Evolutionary conservation across 2,113 vertebrate species (phyloP), one percentile per base, ranked within the genome.

Genomic region (Nerophis ophidion): DNA sequence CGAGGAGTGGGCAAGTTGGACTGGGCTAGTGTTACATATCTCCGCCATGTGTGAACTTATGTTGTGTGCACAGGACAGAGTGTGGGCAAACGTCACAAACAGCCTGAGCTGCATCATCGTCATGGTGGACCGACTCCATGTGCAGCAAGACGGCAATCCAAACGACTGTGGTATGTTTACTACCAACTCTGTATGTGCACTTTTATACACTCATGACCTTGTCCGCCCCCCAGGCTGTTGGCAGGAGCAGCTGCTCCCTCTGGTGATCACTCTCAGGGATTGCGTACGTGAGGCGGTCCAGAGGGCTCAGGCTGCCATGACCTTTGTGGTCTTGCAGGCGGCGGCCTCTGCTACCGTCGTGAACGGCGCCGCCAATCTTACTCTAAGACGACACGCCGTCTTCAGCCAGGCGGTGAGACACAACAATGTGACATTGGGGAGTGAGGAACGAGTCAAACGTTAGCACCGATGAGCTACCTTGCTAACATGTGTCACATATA

Each of bases 391-490:
- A 75, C 93, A 95, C 34, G 84, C 92, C 0, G 92, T 94, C 85
- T 95, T 96, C 70, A 95, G 94, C 71, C 93, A 95, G 89, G 92
- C 91, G 51, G 94, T 96, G 89, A 87, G 92, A 87, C 62, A 16
- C 1, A 12, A 44, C 40, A 44, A 44, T 4, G 12, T 44, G 12
- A 44, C 5, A 44, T 12, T 44, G 40, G 12, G 5, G 12, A 44
- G 40, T 12, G 40, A 42, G 26, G 26, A 26, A 26, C 26, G 26
- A 26, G 3, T 26, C 40, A 42, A 42, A 42, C 40, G 8, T 44
- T 12, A 44, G 11, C 40, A 44, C 10, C 40, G 4, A 10, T 44
- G 7, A 40, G 38, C 38, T 40, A 40, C 36, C 6, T 6, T 38
- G 36, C 36, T 8, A 38, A 38, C 36, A 38, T 38, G 6, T 6